These are phyloP conservation scores for Microctenopoma lineatum DNA, from an alignment of 2,797 vertebrate species.

Conservation along the genomic window DNA sequence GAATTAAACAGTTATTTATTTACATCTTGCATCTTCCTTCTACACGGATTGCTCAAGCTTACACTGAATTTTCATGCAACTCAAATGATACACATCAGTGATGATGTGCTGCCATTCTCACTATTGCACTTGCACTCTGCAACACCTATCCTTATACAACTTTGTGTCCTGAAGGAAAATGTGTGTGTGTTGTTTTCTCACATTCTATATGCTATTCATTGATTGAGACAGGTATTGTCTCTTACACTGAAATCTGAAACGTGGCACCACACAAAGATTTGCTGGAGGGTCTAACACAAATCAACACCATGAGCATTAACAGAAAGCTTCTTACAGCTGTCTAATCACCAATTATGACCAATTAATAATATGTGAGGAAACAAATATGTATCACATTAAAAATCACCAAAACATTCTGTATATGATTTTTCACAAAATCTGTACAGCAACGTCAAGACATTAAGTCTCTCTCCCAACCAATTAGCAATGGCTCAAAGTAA, in stretches of 20 bases:
- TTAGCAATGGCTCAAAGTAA: slow-evolving; percentile 67
- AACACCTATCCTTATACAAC: neutral
- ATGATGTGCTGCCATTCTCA: slow-evolving; percentile 8
- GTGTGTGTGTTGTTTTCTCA: slow-evolving; percentile 5
- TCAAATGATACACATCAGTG: slow-evolving; percentile 17
- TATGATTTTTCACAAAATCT: neutral
- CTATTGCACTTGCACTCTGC: slow-evolving; percentile 11
- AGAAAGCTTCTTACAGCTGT: slow-evolving; percentile 18
- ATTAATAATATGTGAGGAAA: neutral
- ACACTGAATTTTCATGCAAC: slow-evolving; percentile 18
- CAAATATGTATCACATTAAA: neutral
- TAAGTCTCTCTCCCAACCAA: slow-evolving; percentile 5
- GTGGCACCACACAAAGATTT: neutral
- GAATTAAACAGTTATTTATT: neutral
- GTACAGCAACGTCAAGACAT: neutral
- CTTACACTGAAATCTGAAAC: neutral
- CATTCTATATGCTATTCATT: slow-evolving; percentile 3
- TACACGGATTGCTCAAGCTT: slow-evolving; percentile 2
- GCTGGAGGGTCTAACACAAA: neutral
- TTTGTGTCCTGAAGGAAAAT: slow-evolving; percentile 2
- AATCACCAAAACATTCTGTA: slow-evolving; percentile 1
- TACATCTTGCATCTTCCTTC: neutral
- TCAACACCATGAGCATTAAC: neutral
- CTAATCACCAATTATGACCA: too few relatives aligned
- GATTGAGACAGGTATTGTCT: neutral